Percentiles rank a stretch among this genome's conserved stretches.
These are phyloP conservation scores for Crotophaga sulcirostris DNA, from an alignment of 2,113 vertebrate species.

Conservation along the genomic window DNA sequence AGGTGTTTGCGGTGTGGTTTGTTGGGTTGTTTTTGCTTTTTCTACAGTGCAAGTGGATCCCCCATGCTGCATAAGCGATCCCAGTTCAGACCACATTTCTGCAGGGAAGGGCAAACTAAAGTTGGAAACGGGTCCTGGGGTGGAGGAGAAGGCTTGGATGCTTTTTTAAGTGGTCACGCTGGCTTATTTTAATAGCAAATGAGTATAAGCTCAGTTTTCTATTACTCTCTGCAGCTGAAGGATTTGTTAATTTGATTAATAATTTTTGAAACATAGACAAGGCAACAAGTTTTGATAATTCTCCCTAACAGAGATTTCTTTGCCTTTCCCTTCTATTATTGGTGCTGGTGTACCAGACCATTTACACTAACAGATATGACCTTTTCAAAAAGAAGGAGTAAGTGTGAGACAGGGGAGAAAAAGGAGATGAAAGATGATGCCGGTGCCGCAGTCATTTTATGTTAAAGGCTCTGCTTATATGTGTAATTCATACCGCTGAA, in stretches of 20 bases:
- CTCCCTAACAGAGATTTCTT: neutral
- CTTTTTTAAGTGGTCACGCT: constrained; percentile 15
- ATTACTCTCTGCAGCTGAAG: neutral
- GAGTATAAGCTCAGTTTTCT: neutral
- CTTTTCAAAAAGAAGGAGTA: constrained; percentile 66
- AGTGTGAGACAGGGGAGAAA: constrained; percentile 28
- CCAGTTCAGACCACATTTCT: neutral
- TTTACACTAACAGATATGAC: constrained; percentile 67
- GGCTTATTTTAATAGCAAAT: constrained; percentile 1
- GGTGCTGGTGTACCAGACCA: constrained; percentile 64
- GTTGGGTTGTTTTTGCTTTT: neutral
- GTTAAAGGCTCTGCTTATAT: constrained; percentile 43
- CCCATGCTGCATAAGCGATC: neutral
- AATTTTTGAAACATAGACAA: neutral
- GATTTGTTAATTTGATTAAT: constrained; percentile 10
- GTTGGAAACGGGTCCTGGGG: neutral
- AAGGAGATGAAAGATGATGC: constrained; percentile 65
- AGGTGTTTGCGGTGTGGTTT: neutral
- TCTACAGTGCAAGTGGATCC: neutral
- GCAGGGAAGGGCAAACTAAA: neutral
- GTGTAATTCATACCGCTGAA: constrained; percentile 49
- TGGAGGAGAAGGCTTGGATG: neutral
- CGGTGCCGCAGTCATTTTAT: neutral
- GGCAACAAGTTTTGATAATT: neutral
- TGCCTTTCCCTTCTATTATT: constrained; percentile 54